Evolutionary conservation across 2,888 invertebrate species (phyloP), one percentile per base, ranked within the genome.

Genomic region (Meganola albula): DNA sequence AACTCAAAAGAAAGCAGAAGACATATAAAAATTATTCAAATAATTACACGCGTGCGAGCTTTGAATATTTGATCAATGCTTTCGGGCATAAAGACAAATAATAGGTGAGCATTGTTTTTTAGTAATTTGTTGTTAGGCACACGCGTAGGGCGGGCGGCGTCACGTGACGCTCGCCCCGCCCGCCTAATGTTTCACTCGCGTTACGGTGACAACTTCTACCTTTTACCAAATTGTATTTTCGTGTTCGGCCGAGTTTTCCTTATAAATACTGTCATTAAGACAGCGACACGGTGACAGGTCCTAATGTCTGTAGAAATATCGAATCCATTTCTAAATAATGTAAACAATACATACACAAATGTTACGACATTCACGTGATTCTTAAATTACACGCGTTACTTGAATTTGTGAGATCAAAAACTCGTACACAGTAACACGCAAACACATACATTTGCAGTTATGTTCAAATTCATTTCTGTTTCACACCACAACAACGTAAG

Each of bases 251-350:
- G 78, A 83, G 73, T 80, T 85, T 83, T 83, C 80, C 82, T 83
- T 83, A 83, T 83, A 84, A 85, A 84, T 80, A 83, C 80, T 80
- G 78, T 84, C 80, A 85, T 85, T 84, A 85, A 79, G 77, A 75
- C 74, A 74, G 71, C 65, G 67, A 69, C 74, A 66, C 62, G 51
- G 66, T 72, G 84, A 80, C 84, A 83, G 79, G 72, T 72, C 76
- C 70, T 83, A 80, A 85, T 82, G 78, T 73, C 64, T 68, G 63
- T 67, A 53, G 57, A 72, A 65, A 73, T 73, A 79, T 75, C 62
- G 68, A 62, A 63, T 62, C 65, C 65, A 74, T 78, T 78, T 74
- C 64, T 62, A 63, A 58, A 63, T 63, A 69, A 71, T 63, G 63
- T 69, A 75, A 76, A 75, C 71, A 75, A 70, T 71, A 53, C 33